Evolutionary conservation across 1,140 invertebrate genomes (phyloP).

Genomic region (Xylocopa sonorina): DNA sequence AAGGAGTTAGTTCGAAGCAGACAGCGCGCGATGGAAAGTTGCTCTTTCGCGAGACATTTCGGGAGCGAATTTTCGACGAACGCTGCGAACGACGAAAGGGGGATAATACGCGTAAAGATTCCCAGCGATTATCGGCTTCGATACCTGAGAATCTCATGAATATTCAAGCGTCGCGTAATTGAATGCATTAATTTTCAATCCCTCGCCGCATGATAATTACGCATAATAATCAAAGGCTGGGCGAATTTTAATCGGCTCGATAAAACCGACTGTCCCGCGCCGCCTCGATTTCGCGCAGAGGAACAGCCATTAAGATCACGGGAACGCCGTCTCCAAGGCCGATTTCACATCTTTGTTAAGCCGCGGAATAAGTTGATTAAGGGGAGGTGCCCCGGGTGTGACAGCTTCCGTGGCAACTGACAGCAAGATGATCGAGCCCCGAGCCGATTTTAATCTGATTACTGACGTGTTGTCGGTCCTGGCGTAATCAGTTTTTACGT

Average conservation of each 20-base stretch:
- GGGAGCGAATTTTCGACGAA: too few species aligned
- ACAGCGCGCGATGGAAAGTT: too few species aligned
- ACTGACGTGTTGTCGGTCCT: neutral
- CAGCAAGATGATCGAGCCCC: neutral
- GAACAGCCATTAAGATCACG: neutral
- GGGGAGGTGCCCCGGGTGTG: neutral
- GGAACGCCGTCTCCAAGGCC: neutral
- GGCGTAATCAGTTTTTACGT: neutral
- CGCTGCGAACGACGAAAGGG: too few species aligned
- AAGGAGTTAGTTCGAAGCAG: too few species aligned
- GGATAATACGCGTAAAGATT: too few species aligned
- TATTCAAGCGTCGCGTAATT: neutral
- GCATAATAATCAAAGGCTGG: neutral
- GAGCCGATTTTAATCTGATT: conserved; percentile 37
- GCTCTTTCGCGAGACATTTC: too few species aligned
- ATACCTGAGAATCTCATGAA: neutral
- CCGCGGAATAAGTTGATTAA: conserved; percentile 42
- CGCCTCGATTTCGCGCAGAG: neutral
- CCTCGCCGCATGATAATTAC: neutral
- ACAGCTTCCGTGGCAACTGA: neutral
- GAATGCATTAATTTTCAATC: neutral
- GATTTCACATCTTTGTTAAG: conserved; percentile 17
- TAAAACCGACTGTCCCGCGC: neutral
- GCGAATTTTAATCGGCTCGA: conserved; percentile 11
- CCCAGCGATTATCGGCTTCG: too few species aligned